Evolutionary conservation across 2,113 vertebrate genomes (phyloP).

Genomic region (Etheostoma spectabile): DNA sequence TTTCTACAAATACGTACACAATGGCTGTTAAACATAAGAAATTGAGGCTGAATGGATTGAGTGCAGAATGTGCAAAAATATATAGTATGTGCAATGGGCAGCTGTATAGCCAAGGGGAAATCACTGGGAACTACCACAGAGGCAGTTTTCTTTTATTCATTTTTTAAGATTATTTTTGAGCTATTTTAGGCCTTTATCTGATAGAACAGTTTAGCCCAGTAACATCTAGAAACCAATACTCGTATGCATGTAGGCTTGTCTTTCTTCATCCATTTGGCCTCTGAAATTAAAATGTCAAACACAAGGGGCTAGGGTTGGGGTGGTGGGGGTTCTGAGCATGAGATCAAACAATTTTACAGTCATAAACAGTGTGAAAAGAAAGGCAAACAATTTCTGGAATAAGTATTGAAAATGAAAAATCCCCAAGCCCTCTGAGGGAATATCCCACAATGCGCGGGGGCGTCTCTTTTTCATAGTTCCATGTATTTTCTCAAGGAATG

Average conservation of each 20-base stretch:
- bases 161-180: no score
- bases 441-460: conserved; percentile 18
- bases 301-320: neutral
- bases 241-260: neutral
- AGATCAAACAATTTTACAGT: conserved; percentile 49
- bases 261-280: neutral
- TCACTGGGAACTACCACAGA: no score
- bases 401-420: conserved; percentile 43
- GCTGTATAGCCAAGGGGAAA: no score
- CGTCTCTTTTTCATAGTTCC: conserved; percentile 15
- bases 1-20: no score
- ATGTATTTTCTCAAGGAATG: conserved; percentile 35
- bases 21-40: no score
- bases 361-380: conserved; percentile 29
- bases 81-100: no score
- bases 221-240: neutral
- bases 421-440: conserved; percentile 21
- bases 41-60: no score
- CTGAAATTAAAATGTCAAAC: conserved; percentile 28
- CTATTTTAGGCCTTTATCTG: no score
- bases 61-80: no score
- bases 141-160: no score
- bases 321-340: neutral
- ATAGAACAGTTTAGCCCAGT: no score
- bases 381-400: conserved; percentile 39